Conservation (phyloP, 1,140 invertebrate genomes). For the Zaprionus tsacasi region DNA sequence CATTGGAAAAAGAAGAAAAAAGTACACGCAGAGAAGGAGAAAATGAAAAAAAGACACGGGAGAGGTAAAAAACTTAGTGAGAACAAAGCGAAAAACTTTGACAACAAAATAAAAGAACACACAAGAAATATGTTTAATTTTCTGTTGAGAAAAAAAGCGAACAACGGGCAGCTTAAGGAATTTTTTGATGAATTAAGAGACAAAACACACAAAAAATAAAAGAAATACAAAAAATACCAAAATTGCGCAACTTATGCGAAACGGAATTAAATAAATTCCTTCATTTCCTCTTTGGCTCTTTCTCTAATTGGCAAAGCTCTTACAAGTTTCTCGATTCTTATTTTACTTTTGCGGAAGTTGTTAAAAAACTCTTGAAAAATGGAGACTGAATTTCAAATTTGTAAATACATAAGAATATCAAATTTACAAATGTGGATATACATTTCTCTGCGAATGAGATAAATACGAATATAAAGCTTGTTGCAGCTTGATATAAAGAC, state of each 20-base stretch:
- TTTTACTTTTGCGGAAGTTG: conserved; percentile 5
- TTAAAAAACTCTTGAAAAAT: background rate
- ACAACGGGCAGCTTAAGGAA: background rate
- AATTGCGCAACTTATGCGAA: conserved; percentile 6
- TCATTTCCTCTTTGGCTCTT: background rate
- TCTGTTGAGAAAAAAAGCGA: conserved; percentile 6
- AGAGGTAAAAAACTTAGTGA: conserved; percentile 14
- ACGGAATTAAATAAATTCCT: conserved; percentile 9
- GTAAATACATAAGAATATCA: background rate
- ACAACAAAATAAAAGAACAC: conserved; percentile 38
- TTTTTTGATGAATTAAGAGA: conserved; percentile 11
- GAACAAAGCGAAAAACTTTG: conserved; percentile 44
- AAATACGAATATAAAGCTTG: background rate
- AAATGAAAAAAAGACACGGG: background rate
- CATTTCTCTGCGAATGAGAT: background rate
- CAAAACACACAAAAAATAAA: background rate
- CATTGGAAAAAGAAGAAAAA: conserved; percentile 19
- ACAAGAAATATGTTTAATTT: conserved; percentile 21
- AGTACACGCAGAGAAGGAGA: background rate
- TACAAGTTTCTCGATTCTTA: background rate
- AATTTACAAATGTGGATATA: background rate
- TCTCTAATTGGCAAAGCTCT: conserved; percentile 9
- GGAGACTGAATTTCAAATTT: background rate
- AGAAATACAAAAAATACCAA: background rate
- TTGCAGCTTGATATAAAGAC: too few relatives aligned